Base-by-base conservation (phyloP, 2,797 vertebrate species). In the Euphonia xanthogaster region DNA sequence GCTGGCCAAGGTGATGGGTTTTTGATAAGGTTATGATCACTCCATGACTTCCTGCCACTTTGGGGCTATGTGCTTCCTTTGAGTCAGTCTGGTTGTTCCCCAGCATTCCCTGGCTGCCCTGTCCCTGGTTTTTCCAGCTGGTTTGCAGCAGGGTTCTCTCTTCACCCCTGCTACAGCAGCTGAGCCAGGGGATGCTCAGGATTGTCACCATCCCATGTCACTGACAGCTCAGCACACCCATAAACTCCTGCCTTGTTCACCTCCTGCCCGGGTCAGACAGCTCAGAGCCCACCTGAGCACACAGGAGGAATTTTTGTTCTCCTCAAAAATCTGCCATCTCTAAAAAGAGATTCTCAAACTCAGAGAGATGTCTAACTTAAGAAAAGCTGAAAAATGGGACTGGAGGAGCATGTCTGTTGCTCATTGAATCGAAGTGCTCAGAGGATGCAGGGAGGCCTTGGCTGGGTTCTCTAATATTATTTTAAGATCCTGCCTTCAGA, bases 391-490 rank as follows among this genome's bases (percentile, higher is more conserved):
- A n/a, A 67, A 55, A 18, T 9, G 19, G 50, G 37, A 54, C 31
- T 8, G 39, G 33, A 60, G 48, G 33, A 80, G 31, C 28, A 0
- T 4, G 19, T 48, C 18, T 62, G 27, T 6, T 44, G 22, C 62
- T 71, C 17, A 0, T 3, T 14, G 37, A 37, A n/a, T 55, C 16
- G 2, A 2, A 50, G 28, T 1, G 1, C 40, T 81, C 3, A 47
- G 1, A 54, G 80, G n/a, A 21, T 35, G 57, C 78, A 39, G 42
- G 23, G 55, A 37, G 54, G n/a, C 86, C 77, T 81, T 68, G 77
- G 45, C 71, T 91, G 48, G 47, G 6, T 65, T 84, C 81, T 78
- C 22, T 10, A 1, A 3, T 35, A 42, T 12, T 87, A 76, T 88
- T 90, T 91, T 79, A 78, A 53, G 77, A 31, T 68, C 48, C 80